Evolutionary conservation across 2,113 vertebrate species (phyloP).

Genomic region (Cryptotis parvus): DNA sequence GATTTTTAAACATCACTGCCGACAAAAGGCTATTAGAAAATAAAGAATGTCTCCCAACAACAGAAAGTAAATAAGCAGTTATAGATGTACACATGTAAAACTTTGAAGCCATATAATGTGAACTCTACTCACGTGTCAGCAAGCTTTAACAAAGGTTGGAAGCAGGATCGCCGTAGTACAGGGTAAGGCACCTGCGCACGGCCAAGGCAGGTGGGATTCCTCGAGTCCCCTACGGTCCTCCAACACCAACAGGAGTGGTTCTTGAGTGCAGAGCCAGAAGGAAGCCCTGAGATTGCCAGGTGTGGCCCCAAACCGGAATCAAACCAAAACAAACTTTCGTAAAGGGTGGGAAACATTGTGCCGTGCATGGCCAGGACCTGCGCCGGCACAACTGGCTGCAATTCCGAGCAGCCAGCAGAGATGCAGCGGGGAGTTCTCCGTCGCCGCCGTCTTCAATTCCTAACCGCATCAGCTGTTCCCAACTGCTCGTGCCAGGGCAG

Average conservation of each 20-base stretch:
- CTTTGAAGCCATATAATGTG: neutral
- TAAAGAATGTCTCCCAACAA: slow-evolving; percentile 39
- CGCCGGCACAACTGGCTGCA: neutral
- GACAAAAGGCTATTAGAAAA: slow-evolving; percentile 35
- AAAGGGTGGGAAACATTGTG: neutral
- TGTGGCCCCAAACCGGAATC: too few species aligned
- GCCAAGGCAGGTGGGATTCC: too few species aligned
- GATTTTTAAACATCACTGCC: neutral
- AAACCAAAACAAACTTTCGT: too few species aligned
- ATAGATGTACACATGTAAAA: slow-evolving; percentile 5
- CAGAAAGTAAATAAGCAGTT: slow-evolving; percentile 19
- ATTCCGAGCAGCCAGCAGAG: neutral
- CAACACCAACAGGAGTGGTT: too few species aligned
- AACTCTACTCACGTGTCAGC: neutral
- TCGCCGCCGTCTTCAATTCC: neutral
- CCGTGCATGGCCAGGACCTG: too few species aligned
- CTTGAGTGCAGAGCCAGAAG: too few species aligned
- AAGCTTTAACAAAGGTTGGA: neutral
- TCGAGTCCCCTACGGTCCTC: too few species aligned
- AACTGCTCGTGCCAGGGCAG: neutral
- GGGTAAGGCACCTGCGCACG: too few species aligned
- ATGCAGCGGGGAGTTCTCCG: neutral
- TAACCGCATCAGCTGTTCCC: slow-evolving; percentile 5
- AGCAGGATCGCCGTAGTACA: too few species aligned
- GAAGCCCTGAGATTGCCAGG: too few species aligned